These are phyloP conservation scores for Semicossyphus pulcher DNA, from an alignment of 2,113 vertebrate species.

Conservation along the genomic window DNA sequence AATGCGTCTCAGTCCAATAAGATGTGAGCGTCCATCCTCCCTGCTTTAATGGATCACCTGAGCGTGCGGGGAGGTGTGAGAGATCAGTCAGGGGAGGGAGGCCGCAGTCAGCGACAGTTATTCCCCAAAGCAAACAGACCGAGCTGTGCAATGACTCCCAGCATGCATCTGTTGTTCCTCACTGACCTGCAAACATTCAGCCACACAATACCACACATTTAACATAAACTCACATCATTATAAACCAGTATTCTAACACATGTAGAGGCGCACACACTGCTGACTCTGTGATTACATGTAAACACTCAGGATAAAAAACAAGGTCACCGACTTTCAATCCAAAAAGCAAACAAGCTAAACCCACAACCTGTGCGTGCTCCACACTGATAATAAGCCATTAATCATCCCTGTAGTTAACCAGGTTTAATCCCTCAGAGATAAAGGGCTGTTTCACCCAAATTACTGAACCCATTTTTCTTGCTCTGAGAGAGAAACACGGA, in stretches of 20 bases:
- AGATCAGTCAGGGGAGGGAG: constrained; percentile 37
- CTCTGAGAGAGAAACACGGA: background rate
- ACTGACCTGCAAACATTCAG: constrained; percentile 17
- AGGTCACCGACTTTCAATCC: constrained; percentile 9
- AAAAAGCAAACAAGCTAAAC: constrained; percentile 30
- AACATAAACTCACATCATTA: too few relatives aligned
- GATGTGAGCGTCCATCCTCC: constrained; percentile 29
- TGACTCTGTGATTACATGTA: constrained; percentile 4
- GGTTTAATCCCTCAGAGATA: constrained; percentile 14
- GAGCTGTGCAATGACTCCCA: constrained; percentile 13
- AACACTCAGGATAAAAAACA: constrained; percentile 14
- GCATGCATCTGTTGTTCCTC: background rate
- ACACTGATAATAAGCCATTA: constrained; percentile 19
- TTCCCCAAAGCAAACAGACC: constrained; percentile 51
- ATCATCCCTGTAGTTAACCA: background rate
- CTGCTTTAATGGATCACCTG: constrained; percentile 57
- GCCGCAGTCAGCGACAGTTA: constrained; percentile 22
- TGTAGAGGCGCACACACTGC: background rate
- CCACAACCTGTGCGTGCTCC: background rate
- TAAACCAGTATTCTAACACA: background rate
- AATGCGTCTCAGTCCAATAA: constrained; percentile 13
- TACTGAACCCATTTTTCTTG: background rate
- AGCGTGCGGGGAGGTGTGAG: constrained; percentile 21
- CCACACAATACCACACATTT: too few relatives aligned
- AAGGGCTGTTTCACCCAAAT: background rate